Evolutionary conservation across 1,140 invertebrate species (phyloP), one percentile per base, ranked within the genome.

Genomic region (Araneus ventricosus): DNA sequence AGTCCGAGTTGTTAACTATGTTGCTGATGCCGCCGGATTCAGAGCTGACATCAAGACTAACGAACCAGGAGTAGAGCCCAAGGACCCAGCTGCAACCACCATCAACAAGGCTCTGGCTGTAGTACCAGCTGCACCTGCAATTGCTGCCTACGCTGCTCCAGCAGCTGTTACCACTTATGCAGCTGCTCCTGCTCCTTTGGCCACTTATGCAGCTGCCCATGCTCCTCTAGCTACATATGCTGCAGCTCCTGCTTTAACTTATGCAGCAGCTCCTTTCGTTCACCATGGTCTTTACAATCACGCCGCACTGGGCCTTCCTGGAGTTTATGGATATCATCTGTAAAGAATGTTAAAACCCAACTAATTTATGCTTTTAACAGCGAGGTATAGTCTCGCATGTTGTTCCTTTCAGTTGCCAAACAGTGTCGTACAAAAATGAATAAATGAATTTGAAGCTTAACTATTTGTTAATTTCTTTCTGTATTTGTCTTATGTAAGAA

Each of bases 1-100:
- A 37, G 52, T 93, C 20, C 91, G 94, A 45, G 92, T 94, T 37
- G 95, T 95, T 67, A 94, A 95, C 93, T 95, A 95, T 86, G 89
- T 95, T 87, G 95, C 95, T 45, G 95, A 95, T 90, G 93, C 89
- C 24, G 94, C 61, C 39, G 94, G 94, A 75, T 95, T 94, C 92
- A 90, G 94, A 59, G 94, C 94, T 88, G 92, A 90, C 22, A 87
- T 95, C 93, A 61, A 93, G 24, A 93, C 94, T 24, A 94, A 94
- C 75, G 94, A 94, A 82, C 93, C 90, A 30, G 93, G 91, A 34
- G 93, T 94, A 37, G 94, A 94, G 37, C 94, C 94, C 24, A 93
- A 94, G 59, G 94, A 94, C 75, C 94, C 94, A 30, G 94, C 94
- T 41, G 37, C 82, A 20, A 87, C 93, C 22, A 41, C 94, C 79